Percentiles rank a stretch among this genome's conserved stretches.
phyloP scores from a whole-genome alignment of 2,888 invertebrate genomes.

The Phortica magna region DNA sequence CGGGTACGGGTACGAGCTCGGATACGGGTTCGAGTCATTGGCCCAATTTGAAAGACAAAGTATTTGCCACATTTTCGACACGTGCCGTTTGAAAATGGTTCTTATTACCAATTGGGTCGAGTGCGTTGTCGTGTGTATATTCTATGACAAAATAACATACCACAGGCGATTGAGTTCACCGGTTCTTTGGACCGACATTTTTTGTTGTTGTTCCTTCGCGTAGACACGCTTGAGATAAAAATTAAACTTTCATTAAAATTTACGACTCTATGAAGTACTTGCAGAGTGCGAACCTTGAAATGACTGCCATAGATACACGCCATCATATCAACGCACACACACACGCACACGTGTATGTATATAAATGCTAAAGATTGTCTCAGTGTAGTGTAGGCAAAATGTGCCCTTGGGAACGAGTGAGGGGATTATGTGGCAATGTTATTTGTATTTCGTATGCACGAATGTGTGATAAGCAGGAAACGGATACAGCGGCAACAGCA shows the following conservation, averaged over 20 bases:
- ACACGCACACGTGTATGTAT: slow-evolving; percentile 6
- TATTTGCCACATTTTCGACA: slow-evolving; percentile 53
- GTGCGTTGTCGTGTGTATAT: slow-evolving; percentile 34
- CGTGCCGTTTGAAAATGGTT: slow-evolving; percentile 65
- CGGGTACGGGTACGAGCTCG: background rate
- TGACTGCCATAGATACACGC: slow-evolving; percentile 27
- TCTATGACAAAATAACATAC: slow-evolving; percentile 51
- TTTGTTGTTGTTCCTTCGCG: slow-evolving; percentile 25
- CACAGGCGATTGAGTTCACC: slow-evolving; percentile 51
- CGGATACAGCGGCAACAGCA: slow-evolving; percentile 15
- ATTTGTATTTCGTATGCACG: slow-evolving; percentile 5
- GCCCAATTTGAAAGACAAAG: slow-evolving; percentile 26
- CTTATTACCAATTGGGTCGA: slow-evolving; percentile 31
- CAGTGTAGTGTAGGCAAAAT: background rate
- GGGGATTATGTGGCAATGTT: slow-evolving; percentile 10
- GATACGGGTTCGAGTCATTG: slow-evolving; percentile 12
- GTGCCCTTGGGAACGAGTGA: slow-evolving; percentile 19
- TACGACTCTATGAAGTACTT: slow-evolving; percentile 68
- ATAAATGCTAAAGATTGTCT: background rate
- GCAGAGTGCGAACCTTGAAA: slow-evolving; percentile 24
- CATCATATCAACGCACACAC: background rate
- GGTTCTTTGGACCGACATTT: background rate
- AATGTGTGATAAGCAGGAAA: slow-evolving; percentile 30
- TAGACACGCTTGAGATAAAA: slow-evolving; percentile 55
- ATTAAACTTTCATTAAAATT: slow-evolving; percentile 72